These are phyloP conservation scores for Sminthopsis crassicaudata DNA, from an alignment of 2,113 vertebrate species.

Conservation along the genomic window DNA sequence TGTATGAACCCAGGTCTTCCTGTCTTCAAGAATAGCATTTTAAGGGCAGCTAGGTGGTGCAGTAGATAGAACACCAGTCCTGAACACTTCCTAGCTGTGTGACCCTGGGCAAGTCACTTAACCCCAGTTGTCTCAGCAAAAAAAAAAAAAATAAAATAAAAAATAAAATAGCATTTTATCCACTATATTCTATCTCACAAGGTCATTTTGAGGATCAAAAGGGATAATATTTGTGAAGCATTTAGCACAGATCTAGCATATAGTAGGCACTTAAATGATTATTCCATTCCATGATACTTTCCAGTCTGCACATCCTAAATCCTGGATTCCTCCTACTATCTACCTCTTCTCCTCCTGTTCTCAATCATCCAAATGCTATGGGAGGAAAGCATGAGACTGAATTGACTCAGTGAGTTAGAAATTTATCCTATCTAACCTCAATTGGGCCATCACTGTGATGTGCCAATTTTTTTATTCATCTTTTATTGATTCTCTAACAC, in stretches of 20 bases:
- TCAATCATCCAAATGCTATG: not conserved
- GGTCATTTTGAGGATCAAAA: not conserved
- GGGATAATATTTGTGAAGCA: not conserved
- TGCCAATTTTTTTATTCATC: not conserved
- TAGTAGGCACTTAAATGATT: not conserved
- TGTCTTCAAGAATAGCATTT: not conserved
- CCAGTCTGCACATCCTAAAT: not conserved
- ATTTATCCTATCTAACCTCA: not conserved
- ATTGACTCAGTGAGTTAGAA: not conserved
- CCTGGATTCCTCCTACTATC: not conserved
- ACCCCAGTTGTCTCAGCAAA: no score
- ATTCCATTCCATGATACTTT: not conserved
- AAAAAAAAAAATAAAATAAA: no score
- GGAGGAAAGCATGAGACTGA: not conserved
- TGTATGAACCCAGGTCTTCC: not conserved
- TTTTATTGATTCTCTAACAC: not conserved
- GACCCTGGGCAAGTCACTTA: no score
- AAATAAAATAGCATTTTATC: not conserved
- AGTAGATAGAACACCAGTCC: no score
- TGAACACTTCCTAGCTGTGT: no score
- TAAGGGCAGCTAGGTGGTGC: no score
- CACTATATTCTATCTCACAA: not conserved
- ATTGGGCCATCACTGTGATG: not conserved
- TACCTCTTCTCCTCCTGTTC: not conserved
- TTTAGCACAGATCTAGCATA: not conserved